Evolutionary conservation across 2,113 vertebrate genomes (phyloP).

Genomic region (Campylomormyrus numenius): DNA sequence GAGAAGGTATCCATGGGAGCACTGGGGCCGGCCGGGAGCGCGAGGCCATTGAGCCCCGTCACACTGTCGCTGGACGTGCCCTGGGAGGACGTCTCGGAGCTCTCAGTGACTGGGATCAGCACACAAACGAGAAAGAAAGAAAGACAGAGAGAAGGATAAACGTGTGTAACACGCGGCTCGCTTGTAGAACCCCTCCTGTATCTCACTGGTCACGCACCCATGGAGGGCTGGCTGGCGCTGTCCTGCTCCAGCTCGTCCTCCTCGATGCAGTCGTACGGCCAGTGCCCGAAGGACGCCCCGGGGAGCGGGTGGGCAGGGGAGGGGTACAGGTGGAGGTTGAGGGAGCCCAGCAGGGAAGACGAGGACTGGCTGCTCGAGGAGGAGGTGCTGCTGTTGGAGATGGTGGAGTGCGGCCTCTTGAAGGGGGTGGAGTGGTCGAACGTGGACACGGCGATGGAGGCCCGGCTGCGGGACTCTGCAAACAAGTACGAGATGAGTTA

Average conservation of each 20-base stretch:
- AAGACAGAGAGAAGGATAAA: neutral
- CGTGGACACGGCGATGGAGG: constrained; percentile 53
- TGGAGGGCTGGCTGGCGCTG: constrained; percentile 53
- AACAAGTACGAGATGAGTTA: neutral
- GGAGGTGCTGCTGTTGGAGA: constrained; percentile 76
- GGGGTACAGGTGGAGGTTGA: constrained; percentile 60
- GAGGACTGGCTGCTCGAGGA: constrained; percentile 73
- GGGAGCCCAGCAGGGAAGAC: constrained; percentile 64
- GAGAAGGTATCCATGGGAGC: constrained; percentile 48
- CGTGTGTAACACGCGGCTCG: neutral
- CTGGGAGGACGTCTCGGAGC: constrained; percentile 63
- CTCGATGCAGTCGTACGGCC: constrained; percentile 67
- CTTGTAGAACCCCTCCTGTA: neutral
- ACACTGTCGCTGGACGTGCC: constrained; percentile 60
- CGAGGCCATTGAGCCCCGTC: constrained; percentile 43
- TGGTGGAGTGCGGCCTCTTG: constrained; percentile 73
- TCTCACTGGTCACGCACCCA: constrained; percentile 50
- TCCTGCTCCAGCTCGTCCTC: constrained; percentile 73
- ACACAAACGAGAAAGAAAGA: neutral
- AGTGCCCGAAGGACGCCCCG: constrained; percentile 51
- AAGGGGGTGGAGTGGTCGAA: constrained; percentile 58
- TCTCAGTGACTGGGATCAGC: constrained; percentile 50
- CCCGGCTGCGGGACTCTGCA: constrained; percentile 56
- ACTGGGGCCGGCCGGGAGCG: constrained; percentile 33
- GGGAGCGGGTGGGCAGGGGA: constrained; percentile 42